Percentiles rank a stretch among this genome's conserved stretches.
Evolutionary conservation across 2,113 vertebrate species (phyloP).

Genomic region (Phalacrocorax pelagicus): DNA sequence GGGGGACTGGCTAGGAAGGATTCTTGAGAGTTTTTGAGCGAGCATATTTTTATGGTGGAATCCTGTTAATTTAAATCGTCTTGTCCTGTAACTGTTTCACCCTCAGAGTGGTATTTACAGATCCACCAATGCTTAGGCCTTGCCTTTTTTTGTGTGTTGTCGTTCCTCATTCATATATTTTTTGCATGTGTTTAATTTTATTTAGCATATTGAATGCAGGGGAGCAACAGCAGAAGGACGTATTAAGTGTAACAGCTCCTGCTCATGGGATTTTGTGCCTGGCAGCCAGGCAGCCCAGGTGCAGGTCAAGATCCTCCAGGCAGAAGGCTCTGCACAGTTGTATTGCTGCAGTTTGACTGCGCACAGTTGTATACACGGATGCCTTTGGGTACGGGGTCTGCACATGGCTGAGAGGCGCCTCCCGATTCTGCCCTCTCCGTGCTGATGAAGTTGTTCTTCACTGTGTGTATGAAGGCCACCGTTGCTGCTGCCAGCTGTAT

Average conservation of each 20-base stretch:
- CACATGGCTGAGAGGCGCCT: not conserved
- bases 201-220: not conserved
- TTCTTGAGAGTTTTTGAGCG: not conserved
- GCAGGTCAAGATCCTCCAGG: not conserved
- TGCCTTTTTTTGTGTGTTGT: not conserved
- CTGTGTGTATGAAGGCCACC: accelerated
- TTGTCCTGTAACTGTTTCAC: not conserved
- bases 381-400: not conserved
- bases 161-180: not conserved
- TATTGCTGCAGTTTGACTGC: not conserved
- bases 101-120: not conserved
- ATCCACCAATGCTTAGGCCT: not conserved
- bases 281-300: not conserved
- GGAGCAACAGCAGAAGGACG: not conserved
- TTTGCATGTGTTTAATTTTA: not conserved
- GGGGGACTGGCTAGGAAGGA: not conserved
- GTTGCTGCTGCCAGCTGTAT: not conserved
- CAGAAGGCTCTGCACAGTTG: not conserved
- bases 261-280: not conserved
- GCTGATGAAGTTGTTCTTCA: not conserved
- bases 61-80: not conserved
- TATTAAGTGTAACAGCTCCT: not conserved
- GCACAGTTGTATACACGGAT: accelerated
- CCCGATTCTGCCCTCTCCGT: not conserved
- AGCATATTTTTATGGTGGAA: not conserved